Base-by-base conservation (phyloP, 2,797 vertebrate genomes). In the Sebastes cheni region DNA sequence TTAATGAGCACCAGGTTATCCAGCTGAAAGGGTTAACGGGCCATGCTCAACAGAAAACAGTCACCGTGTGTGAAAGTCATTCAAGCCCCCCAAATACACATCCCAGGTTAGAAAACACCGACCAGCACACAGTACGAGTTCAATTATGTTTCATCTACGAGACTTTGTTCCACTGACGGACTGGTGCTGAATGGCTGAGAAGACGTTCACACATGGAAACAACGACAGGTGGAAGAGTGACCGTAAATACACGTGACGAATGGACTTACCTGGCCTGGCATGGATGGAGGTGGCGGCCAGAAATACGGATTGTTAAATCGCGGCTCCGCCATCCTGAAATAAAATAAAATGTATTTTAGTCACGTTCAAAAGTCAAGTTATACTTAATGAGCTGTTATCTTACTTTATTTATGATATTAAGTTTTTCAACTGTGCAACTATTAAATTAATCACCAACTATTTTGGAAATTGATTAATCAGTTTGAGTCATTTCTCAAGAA, bases 1-100 rank as follows among this genome's bases (percentile, higher is more conserved):
- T 99, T 99, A 94, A 99, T 99, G 91, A 99, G 96, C 94, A 99
- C 98, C 91, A 99, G 96, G 96, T 99, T 99, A 95, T 99, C 98
- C 96, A 99, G 95, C 98, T 99, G 95, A 79, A 87, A 91, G 81
- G 81, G 75, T 95, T 92, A 94, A 96, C 80, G 85, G 77, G 88
- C 95, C 94, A 94, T 90, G 89, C 91, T 95, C 92, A 93, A 94
- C 91, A 93, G 92, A 94, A 86, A 94, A 93, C 88, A 84, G 82
- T 59, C 34, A 77, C 88, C 86, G 20, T 89, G 91, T 89, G 86
- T 94, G 91, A 94, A 93, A 84, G 91, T 83, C 90, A 78, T 91
- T 88, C 86, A 79, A 4, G 83, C 71, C 86, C 75, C 56, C 39
- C 0, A 16, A 23, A 55, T 75, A 78, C 55, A 79, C 30, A 60